Base-by-base conservation (phyloP, 2,888 invertebrate genomes). In the Hoplodrina blanda region DNA sequence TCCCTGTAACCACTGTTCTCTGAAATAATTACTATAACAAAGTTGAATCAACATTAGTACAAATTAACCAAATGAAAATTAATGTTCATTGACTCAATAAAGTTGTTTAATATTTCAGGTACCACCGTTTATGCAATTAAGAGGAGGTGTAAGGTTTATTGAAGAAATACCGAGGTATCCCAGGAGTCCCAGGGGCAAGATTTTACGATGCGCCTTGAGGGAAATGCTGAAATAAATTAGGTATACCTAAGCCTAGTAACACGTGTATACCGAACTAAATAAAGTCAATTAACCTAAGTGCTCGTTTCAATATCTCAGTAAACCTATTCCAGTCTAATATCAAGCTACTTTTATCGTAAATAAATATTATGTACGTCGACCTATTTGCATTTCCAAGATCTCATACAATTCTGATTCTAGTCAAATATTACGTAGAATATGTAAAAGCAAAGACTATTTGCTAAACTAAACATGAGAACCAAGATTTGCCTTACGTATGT, bases 161-260 rank as follows among this genome's bases (percentile, higher is more conserved):
- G 92, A 97, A 33, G 94, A 95, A 86, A 97, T 98, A 85, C 98
- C 98, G 10, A 97, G 97, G 89, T 97, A 97, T 86, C 94, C 97
- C 1, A 96, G 97, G 55, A 97, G 98, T 86, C 94, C 97, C 1
- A 96, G 97, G 56, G 97, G 98, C 37, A 98, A 98, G 92, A 97
- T 97, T 85, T 91, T 98, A 59, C 95, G 97, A 70, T 93, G 97
- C 65, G 90, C 95, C 57, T 91, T 97, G 62, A 96, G 95, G 82
- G 93, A 96, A 78, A 88, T 92, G 81, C 89, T 96, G 53, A 92
- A 91, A 72, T 80, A 87, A 85, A 80, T 73, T 55, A 62, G n/a
- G n/a, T n/a, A n/a, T n/a, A n/a, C n/a, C n/a, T 67, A 69, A 69
- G 76, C 64, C 52, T 60, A 33, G 65, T 41, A 53, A 55, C 49